Evolutionary conservation across 2,797 vertebrate genomes (phyloP), one percentile per base, ranked within the genome.

Genomic region (Dermochelys coriacea): DNA sequence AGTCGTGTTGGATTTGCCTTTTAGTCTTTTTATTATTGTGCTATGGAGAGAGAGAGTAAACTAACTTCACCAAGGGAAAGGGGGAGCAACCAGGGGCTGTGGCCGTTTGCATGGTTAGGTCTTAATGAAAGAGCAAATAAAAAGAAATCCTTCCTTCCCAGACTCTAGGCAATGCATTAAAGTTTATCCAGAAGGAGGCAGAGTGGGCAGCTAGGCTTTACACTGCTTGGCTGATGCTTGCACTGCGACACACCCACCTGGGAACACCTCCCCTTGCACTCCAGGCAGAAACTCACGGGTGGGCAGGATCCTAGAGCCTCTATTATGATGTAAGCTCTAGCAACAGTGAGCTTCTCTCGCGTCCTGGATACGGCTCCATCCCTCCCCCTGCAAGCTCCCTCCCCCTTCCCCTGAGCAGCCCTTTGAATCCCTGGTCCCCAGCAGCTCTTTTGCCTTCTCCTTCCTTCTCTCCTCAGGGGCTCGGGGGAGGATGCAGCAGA

Each of bases 301-400:
- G 54, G 61, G 88, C 47, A 41, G 19, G 18, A 71, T 25, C n/a
- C 4, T 19, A n/a, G 68, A 31, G 25, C 31, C 16, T 55, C 19
- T 1, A 10, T 68, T 71, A 29, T 77, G 93, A 93, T 78, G 78
- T 85, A 54, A 23, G 45, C 31, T 84, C 25, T 93, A 95, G 97
- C 92, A 96, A 97, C 96, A 21, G 8, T 25, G 80, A 85, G 59
- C 9, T 82, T 84, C 80, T 80, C 88, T 88, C 16, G 96, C 78
- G 91, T 95, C 96, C 88, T 95, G 93, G 95, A 86, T 79, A 96
- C 93, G 14, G 82, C 59, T 74, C 57, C 85, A 25, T 77, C 59
- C 82, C 31, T 21, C 9, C n/a, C 93, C 41, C 75, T 61, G 94
- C 91, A 78, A 59, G 92, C 12, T 16, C 21, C 45, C 18, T 4